A percentile compares a stretch with the other conserved stretches of the same genome.
phyloP scores from a whole-genome alignment of 2,113 vertebrate species.

The Rhizomys pruinosus region DNA sequence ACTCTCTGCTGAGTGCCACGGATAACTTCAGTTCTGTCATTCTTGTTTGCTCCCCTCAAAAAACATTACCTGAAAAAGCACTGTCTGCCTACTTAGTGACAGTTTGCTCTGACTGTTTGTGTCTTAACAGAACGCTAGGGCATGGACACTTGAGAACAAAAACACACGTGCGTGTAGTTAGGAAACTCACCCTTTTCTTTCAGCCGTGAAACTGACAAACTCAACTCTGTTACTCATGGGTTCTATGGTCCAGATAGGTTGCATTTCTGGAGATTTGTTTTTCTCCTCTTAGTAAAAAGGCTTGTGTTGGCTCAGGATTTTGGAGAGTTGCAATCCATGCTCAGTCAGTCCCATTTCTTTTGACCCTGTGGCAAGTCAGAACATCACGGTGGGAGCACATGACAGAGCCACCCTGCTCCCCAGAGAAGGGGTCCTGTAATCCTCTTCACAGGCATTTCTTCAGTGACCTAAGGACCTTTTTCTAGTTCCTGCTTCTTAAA shows the following conservation, averaged over 20 bases:
- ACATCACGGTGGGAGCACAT: not conserved
- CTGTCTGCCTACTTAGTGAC: not conserved
- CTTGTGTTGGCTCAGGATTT: too few species aligned
- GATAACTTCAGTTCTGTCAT: not conserved
- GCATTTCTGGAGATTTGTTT: not conserved
- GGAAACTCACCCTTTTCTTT: not conserved
- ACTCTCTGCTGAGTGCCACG: not conserved
- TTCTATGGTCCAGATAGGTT: not conserved
- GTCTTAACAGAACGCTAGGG: not conserved
- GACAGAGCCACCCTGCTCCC: not conserved
- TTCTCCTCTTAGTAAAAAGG: not conserved
- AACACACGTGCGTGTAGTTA: accelerated
- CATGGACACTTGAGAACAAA: not conserved
- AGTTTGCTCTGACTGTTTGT: not conserved
- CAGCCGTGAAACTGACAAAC: not conserved
- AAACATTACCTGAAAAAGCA: conserved; percentile 36
- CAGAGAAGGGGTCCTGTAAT: too few species aligned
- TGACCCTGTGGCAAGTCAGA: not conserved
- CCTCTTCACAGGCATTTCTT: too few species aligned
- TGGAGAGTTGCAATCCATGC: not conserved
- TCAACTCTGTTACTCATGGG: not conserved
- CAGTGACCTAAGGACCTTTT: not conserved
- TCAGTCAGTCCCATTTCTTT: not conserved
- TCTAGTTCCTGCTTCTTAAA: not conserved
- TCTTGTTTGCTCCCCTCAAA: not conserved